Evolutionary conservation across 2,113 vertebrate genomes (phyloP), one percentile per base, ranked within the genome.

Genomic region (Diadophis punctatus): DNA sequence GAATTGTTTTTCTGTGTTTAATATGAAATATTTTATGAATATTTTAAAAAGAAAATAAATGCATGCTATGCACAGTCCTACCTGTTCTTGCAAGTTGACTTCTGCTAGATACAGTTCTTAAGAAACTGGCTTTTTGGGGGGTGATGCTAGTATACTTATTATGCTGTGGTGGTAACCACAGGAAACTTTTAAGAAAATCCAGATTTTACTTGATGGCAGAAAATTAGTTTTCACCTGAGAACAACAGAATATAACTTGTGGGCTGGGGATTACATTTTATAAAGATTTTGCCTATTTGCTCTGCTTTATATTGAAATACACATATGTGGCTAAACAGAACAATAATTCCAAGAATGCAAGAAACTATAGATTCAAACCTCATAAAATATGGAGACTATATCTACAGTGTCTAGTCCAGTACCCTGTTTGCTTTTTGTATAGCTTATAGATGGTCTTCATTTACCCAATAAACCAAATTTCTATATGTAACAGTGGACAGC

Each of bases 371-470:
- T 96, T 95, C 96, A 98, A 96, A 96, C 94, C 95, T 97, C 94
- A 96, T 93, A 93, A 97, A 95, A 87, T 92, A 80, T 94, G 88
- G 89, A 94, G 95, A 91, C 27, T 95, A 96, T 96, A 88, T 93
- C 95, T 97, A 96, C 95, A 95, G 96, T 96, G 94, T 80, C 34
- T 80, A 43, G 74, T 16, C 18, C 18, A 95, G 94, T 97, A 96
- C 96, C 95, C 95, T 94, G 90, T 92, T 60, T 95, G 96, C 96
- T 93, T 86, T 89, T 94, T 95, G 96, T 97, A 94, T 95, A 97
- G 30, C 97, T 97, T 97, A 96, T 97, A 97, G 97, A 97, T 97
- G 97, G 97, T 97, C 95, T 93, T 97, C 96, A 43, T 34, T 80
- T 80, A 8, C 8, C 74, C 34, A 92, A 87, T 94, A 68, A 94